Evolutionary conservation across 2,113 vertebrate species (phyloP).

Genomic region (Pithys albifrons): DNA sequence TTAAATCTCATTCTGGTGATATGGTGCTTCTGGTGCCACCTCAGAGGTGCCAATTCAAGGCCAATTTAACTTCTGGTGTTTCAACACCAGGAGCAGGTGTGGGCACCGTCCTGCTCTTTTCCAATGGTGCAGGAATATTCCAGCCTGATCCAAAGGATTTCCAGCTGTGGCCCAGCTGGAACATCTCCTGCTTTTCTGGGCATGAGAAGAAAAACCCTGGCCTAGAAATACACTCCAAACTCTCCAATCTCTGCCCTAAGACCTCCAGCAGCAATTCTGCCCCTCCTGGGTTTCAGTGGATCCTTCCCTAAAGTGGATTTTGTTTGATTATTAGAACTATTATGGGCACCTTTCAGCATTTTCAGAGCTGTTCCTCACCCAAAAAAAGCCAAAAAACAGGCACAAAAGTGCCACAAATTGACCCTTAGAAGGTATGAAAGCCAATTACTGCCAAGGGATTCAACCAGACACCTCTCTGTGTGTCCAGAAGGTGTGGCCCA

Average conservation of each 20-base stretch:
- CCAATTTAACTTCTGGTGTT: neutral
- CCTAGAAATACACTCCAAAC: neutral
- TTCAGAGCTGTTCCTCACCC: neutral
- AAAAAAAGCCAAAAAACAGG: neutral
- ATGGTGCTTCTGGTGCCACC: neutral
- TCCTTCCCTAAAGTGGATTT: neutral
- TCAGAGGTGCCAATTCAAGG: neutral
- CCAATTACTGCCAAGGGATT: neutral
- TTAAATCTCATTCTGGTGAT: neutral
- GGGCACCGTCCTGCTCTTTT: rapidly evolving
- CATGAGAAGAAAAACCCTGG: neutral
- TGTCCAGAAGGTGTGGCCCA: neutral
- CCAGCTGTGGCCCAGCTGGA: neutral
- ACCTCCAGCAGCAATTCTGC: neutral
- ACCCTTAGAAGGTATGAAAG: neutral
- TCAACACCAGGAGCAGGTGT: neutral
- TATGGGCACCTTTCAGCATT: neutral
- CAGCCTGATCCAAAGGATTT: neutral
- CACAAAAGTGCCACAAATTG: neutral
- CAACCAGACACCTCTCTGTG: neutral
- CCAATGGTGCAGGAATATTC: neutral
- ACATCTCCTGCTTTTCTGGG: neutral
- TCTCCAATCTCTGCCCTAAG: neutral
- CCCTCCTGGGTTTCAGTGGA: neutral
- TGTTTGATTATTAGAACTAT: neutral